A percentile compares a stretch with the other conserved stretches of the same genome.
These are phyloP conservation scores for Halcyon leucocephala DNA, from an alignment of 2,797 vertebrate species.

Conservation along the genomic window DNA sequence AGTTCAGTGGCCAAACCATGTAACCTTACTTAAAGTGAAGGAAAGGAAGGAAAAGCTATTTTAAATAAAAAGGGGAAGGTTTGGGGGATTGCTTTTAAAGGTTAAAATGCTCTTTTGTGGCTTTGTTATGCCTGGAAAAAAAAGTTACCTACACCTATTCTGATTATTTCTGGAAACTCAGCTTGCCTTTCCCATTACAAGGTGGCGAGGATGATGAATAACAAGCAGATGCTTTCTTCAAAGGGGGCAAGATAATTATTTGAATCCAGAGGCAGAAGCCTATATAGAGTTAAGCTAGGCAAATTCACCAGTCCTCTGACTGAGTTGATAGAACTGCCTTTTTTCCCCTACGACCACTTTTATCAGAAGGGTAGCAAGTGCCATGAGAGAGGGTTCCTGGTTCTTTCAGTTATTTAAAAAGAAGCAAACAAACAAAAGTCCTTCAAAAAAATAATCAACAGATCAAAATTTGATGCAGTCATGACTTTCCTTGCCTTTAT, in stretches of 20 bases:
- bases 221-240: not conserved
- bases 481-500: not conserved
- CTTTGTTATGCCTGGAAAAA: not conserved
- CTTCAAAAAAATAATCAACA: not conserved
- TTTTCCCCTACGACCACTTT: not conserved
- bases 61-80: not conserved
- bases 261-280: not conserved
- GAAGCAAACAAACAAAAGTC: not conserved
- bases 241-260: not conserved
- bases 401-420: not conserved
- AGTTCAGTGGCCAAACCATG: not conserved
- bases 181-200: not conserved
- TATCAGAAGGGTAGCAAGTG: not conserved
- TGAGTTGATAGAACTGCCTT: not conserved
- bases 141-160: not conserved
- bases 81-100: not conserved
- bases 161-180: not conserved
- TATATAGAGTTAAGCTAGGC: not conserved
- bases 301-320: not conserved
- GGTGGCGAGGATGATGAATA: not conserved
- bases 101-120: not conserved
- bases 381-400: not conserved
- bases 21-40: not conserved
- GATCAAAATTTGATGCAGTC: not conserved
- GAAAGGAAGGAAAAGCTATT: not conserved